Evolutionary conservation across 2,113 vertebrate genomes (phyloP), one percentile per base, ranked within the genome.

Genomic region (Ammodytes marinus): DNA sequence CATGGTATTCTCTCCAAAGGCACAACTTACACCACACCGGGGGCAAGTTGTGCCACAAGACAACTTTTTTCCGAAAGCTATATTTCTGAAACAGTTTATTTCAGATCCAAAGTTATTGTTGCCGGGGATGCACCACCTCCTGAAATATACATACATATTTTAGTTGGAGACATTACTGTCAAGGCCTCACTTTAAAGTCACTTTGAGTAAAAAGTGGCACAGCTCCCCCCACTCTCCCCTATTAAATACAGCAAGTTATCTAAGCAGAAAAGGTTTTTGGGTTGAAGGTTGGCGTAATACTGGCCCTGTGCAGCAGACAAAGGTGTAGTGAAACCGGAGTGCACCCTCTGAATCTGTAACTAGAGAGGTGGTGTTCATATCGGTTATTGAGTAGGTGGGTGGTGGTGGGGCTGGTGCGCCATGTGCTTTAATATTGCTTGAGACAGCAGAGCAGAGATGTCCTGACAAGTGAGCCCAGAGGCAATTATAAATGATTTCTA

Each of bases 331-430:
- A 72, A 49, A 68, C 55, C 15, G 8, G 53, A 76, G 39, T 42
- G 39, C 14, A 68, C 37, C 27, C 45, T 64, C 46, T 60, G 60
- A 45, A 64, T 78, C 63, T 66, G 53, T 67, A 71, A 76, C 70
- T n/a, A 52, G 61, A 80, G 59, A 64, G 12, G 27, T 50, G n/a
- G 11, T 14, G 15, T 42, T 70, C 9, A 40, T 39, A 49, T 67
- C 53, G 39, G 71, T 61, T 69, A 71, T 27, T 45, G 45, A 79
- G 74, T 37, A 50, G 57, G 47, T 46, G 85, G 39, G 68, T 69
- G 50, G 54, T 39, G 43, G 11, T 47, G 42, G 27, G 27, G 27
- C 15, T 61, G 55, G 55, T 35, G 12, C 27, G 67, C 45, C 15
- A 47, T 42, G 15, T 63, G 40, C 43, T 79, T 75, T n/a, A 59